phyloP scores from a whole-genome alignment of 35 echinoderm and acorn worm genomes.

The Lytechinus pictus region DNA sequence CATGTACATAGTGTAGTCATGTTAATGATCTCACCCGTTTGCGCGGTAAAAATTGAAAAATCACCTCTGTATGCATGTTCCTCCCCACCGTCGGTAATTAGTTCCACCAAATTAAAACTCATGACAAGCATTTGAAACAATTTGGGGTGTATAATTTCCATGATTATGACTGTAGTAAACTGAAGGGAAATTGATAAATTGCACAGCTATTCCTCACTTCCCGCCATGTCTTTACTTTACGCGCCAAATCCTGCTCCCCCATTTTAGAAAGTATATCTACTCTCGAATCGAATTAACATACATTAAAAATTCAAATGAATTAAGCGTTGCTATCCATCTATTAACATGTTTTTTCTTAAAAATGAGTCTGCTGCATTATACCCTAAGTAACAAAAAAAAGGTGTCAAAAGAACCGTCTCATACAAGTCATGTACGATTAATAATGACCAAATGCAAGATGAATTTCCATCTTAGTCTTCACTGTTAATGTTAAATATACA shows the following conservation, averaged over 20 bases:
- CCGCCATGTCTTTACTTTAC: slow-evolving; percentile 22
- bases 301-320: too few relatives aligned
- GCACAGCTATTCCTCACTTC: slow-evolving; percentile 29
- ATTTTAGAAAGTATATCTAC: not conserved
- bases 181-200: slow-evolving; percentile 44
- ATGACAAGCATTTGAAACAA: not conserved
- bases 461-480: too few relatives aligned
- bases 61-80: not conserved
- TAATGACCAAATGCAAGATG: too few relatives aligned
- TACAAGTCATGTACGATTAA: too few relatives aligned
- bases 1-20: not conserved
- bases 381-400: too few relatives aligned
- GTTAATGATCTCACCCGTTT: slow-evolving; percentile 41
- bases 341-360: too few relatives aligned
- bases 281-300: too few relatives aligned
- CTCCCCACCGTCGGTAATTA: not conserved
- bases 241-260: slow-evolving; percentile 4
- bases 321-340: too few relatives aligned
- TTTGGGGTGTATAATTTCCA: not conserved
- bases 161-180: not conserved
- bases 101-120: not conserved
- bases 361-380: too few relatives aligned
- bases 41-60: slow-evolving; percentile 27
- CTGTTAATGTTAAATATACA: too few relatives aligned
- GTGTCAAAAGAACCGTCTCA: too few relatives aligned